Evolutionary conservation across 2,113 vertebrate species (phyloP), one percentile per base, ranked within the genome.

Genomic region (Procavia capensis): DNA sequence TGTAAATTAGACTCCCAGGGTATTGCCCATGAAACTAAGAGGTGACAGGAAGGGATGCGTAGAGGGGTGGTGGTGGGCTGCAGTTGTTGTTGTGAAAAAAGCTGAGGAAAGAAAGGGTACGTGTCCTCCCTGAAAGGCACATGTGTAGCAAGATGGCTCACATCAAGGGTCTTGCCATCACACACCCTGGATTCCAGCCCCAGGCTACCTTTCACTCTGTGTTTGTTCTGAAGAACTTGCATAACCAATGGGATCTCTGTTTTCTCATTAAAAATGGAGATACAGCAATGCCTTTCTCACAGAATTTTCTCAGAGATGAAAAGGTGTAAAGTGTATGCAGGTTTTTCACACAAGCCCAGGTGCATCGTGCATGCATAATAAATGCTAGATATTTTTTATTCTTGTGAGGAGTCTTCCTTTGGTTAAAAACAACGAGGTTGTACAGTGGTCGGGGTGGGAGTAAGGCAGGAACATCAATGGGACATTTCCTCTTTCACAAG

Each of bases 401-500:
- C 39, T 43, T 27, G 7, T 34, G 47, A 19, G 36, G 50, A 3
- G 34, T 91, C 34, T 79, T 63, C 79, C 68, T 59, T 59, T 22
- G 39, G 47, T 88, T 90, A 61, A 75, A 94, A 95, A 7, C 45
- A 72, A 47, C 70, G 41, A 64, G 39, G 63, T 31, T 85, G 57
- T 39, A 24, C 78, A 85, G 43, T 25, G 29, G 16, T 16, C 47
- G 31, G n/a, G n/a, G n/a, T n/a, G n/a, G n/a, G n/a, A n/a, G n/a
- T n/a, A n/a, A n/a, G n/a, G n/a, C n/a, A n/a, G n/a, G 34, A 59
- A 87, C 43, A 43, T 68, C 4, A 13, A 25, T 11, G 25, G 9
- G 13, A 8, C 13, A 24, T 66, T 95, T 92, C 74, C 64, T 92
- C 47, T 66, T 90, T 94, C 54, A 81, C 14, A 63, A 95, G 59